phyloP scores from a whole-genome alignment of 2,797 vertebrate genomes.

The Hyperoplus immaculatus region DNA sequence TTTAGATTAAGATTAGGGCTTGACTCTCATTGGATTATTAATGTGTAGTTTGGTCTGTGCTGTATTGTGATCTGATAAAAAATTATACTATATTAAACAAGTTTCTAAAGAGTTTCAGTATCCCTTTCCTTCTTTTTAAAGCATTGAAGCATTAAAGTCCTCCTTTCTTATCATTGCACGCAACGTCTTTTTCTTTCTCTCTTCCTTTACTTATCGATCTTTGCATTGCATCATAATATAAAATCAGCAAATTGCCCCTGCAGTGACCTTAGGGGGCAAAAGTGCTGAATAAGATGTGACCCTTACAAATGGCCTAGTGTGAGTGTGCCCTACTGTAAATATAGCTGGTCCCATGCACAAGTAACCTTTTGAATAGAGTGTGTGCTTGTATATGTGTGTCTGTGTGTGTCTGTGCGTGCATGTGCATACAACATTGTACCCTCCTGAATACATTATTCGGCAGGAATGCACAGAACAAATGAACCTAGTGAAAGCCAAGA shows the following conservation, averaged over 20 bases:
- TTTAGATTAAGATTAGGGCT: background rate
- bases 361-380: constrained; percentile 41
- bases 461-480: constrained; percentile 71
- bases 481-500: constrained; percentile 58
- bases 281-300: background rate
- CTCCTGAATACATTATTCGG: constrained; percentile 52
- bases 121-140: background rate
- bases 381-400: constrained; percentile 38
- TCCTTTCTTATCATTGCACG: background rate
- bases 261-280: constrained; percentile 36
- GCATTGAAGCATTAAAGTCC: background rate
- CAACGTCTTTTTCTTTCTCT: background rate
- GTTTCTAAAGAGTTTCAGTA: background rate
- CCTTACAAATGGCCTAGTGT: background rate
- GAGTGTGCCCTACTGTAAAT: background rate
- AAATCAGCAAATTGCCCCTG: constrained; percentile 3
- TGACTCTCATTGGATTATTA: background rate
- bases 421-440: constrained; percentile 31
- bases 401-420: constrained; percentile 7
- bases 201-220: background rate
- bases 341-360: constrained; percentile 30
- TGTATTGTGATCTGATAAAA: background rate
- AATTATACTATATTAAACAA: background rate
- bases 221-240: constrained; percentile 7
- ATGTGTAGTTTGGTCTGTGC: background rate